Percentiles rank a stretch among this genome's conserved stretches.
These are phyloP conservation scores for Perognathus longimembris DNA, from an alignment of 2,113 vertebrate genomes.

Conservation along the genomic window DNA sequence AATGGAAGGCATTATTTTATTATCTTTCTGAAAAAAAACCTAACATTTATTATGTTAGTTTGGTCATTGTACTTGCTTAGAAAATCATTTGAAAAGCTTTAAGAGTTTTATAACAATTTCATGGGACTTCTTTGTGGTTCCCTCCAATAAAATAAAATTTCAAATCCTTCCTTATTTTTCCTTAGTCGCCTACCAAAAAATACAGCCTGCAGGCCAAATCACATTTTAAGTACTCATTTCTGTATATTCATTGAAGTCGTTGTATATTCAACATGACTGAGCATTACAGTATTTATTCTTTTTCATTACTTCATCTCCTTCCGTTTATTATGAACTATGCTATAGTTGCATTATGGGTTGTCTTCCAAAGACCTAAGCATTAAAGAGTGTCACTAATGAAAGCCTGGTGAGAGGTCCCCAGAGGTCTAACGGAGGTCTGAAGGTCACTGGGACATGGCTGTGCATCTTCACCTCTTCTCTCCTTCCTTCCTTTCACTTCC, in stretches of 20 bases:
- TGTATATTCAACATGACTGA: slow-evolving; percentile 15
- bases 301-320: slow-evolving; percentile 16
- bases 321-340: neutral
- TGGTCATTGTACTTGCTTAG: neutral
- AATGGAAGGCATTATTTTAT: slow-evolving; percentile 37
- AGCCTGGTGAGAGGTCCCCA: neutral
- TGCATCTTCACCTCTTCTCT: too few relatives aligned
- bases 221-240: neutral
- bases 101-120: slow-evolving; percentile 23
- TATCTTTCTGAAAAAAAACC: neutral
- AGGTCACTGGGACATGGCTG: neutral
- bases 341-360: neutral
- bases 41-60: neutral
- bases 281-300: neutral
- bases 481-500: neutral
- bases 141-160: slow-evolving; percentile 53
- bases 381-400: neutral
- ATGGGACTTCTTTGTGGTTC: neutral
- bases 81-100: neutral
- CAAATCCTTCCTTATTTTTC: slow-evolving; percentile 4
- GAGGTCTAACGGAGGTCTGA: neutral
- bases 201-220: neutral
- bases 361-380: neutral
- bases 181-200: slow-evolving; percentile 9
- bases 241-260: neutral